Base-by-base conservation (phyloP, 2,113 vertebrate genomes). In the Spea bombifrons region DNA sequence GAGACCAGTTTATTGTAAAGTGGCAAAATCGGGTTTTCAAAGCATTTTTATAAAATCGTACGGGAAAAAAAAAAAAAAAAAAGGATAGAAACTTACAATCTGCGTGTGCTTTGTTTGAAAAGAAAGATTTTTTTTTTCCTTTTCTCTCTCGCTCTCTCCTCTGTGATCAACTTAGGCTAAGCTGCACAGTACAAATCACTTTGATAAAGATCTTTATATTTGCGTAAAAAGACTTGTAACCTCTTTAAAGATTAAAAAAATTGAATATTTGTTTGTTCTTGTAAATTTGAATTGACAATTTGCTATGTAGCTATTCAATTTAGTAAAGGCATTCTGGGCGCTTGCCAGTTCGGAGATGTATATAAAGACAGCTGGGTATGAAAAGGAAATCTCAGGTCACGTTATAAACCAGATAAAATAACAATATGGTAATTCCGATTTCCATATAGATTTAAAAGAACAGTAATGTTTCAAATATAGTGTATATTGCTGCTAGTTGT, bases 1-100 rank as follows among this genome's bases (percentile, higher is more conserved):
- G 81, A 57, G 79, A 75, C 84, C 79, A 30, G 68, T 84, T 78
- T 72, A 65, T 72, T 78, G 64, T 78, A 78, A 78, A 78, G 76
- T 78, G 76, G 76, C 69, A 66, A 78, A 72, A 78, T 72, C 76
- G 3, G 61, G 59, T 72, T 72, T 78, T 72, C 69, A 72, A 78
- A 78, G 76, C 30, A 7, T 78, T 77, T 67, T 77, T 61, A 49
- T 64, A n/a, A 74, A 74, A 64, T 72, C 4, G 6, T 46, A 30
- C 7, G 43, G 43, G 30, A 2, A 2, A 2, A 30, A 30, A 30
- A 2, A 2, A 2, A 30, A 30, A 30, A 46, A 46, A 45, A 78
- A 68, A 43, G 52, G 66, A 77, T 77, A 48, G 53, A 48, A 67
- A 16, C 5, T 59, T 16, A 74, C 5, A 69, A 66, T 76, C 45